Evolutionary conservation across 2,797 vertebrate species (phyloP), one percentile per base, ranked within the genome.

Genomic region (Phalloptychus januarius): DNA sequence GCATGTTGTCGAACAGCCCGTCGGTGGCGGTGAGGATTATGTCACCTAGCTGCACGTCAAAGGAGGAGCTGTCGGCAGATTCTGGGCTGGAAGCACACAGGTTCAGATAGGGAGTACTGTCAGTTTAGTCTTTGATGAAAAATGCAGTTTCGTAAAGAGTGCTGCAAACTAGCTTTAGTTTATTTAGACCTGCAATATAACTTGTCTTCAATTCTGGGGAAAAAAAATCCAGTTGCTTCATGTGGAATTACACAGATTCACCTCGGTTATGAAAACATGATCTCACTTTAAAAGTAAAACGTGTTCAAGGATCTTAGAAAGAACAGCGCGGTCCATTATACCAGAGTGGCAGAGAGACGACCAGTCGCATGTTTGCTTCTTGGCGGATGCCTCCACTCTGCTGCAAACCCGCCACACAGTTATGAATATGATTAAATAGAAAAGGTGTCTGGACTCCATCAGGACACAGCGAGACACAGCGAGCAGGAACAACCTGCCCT

Each of bases 1-100:
- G 97, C 98, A 99, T 99, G 94, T 99, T 99, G 96, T 99, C 98
- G 48, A 99, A 99, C n/a, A 99, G 97, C 2, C 98, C 98, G 0
- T 99, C 98, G 0, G 97, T 99, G 2, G 98, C 98, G 0, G 98
- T 99, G 86, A 99, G 95, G 90, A 99, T 99, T 89, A 99, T 99
- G 93, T 99, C 98, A 72, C 98, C 98, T 1, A 99, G 95, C 94
- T 99, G 97, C 72, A 99, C 98, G 61, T 99, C 97, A 50, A 99
- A 99, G 76, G 97, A 97, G 0, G 97, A 97, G 86, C 98, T 98
- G 91, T 99, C 98, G 2, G 98, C 98, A 40, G 97, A 98, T 0
- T 99, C 97, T 0, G 98, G 98, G 91, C 98, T 99, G 95, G 20
- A 45, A 42, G 44, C 7, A 58, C 42, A 76, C 18, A 89, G 23